A percentile compares a stretch with the other conserved stretches of the same genome.
These are phyloP conservation scores for Priocnemis perturbator DNA, from an alignment of 2,888 invertebrate genomes.

Conservation along the genomic window DNA sequence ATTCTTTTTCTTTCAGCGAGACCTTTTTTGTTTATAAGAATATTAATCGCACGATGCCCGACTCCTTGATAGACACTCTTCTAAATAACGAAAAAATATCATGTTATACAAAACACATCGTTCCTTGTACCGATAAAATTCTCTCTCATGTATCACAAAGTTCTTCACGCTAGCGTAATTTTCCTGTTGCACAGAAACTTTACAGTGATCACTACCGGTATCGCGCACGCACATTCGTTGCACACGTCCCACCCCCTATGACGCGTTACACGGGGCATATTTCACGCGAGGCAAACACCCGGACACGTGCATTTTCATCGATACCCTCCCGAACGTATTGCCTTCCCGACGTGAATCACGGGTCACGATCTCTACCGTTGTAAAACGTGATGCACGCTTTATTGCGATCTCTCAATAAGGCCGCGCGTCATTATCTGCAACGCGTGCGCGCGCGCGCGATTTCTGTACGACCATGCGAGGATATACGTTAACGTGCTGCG, in stretches of 20 bases:
- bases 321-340: slow-evolving; percentile 37
- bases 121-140: too few relatives aligned
- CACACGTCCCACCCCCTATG: background rate
- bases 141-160: too few relatives aligned
- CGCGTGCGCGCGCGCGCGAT: slow-evolving; percentile 26
- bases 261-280: too few relatives aligned
- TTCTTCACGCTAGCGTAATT: background rate
- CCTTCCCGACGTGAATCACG: slow-evolving; percentile 21
- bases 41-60: too few relatives aligned
- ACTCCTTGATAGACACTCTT: too few relatives aligned
- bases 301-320: slow-evolving; percentile 37
- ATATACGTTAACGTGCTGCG: background rate
- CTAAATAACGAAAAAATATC: too few relatives aligned
- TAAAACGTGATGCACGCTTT: slow-evolving; percentile 42
- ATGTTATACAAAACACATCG: too few relatives aligned
- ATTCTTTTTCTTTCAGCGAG: too few relatives aligned
- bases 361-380: slow-evolving; percentile 29
- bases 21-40: too few relatives aligned
- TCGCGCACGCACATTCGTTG: background rate
- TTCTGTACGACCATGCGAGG: slow-evolving; percentile 1
- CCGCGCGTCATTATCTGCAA: slow-evolving; percentile 46
- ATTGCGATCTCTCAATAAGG: slow-evolving; percentile 54
- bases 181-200: background rate
- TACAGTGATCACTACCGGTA: background rate
- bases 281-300: too few relatives aligned